Percentiles rank a stretch among this genome's conserved stretches.
phyloP scores from a whole-genome alignment of 2,888 invertebrate species.

The Tuta absoluta region DNA sequence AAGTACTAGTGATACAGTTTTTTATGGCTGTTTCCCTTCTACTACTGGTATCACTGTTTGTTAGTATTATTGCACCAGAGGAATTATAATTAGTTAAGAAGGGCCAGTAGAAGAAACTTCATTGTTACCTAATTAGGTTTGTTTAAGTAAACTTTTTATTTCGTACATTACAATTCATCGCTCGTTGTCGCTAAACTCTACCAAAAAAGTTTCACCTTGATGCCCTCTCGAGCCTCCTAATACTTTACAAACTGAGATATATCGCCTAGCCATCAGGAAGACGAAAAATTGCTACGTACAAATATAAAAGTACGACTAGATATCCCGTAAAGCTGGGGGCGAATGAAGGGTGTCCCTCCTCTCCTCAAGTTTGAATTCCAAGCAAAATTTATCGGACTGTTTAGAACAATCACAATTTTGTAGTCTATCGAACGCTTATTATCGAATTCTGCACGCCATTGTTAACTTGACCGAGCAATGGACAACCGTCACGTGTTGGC shows the following conservation, averaged over 20 bases:
- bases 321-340: constrained; percentile 7
- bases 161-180: neutral
- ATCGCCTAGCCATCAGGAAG: constrained; percentile 14
- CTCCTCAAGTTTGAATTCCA: neutral
- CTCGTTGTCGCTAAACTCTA: constrained; percentile 3
- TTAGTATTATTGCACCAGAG: too few species aligned
- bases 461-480: constrained; percentile 5
- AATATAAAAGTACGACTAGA: constrained; percentile 2
- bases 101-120: too few species aligned
- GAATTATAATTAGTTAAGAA: too few species aligned
- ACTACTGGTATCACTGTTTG: too few species aligned
- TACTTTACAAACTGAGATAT: constrained; percentile 10
- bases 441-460: neutral
- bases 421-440: constrained; percentile 7
- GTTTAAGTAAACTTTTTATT: neutral
- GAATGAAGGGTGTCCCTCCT: constrained; percentile 11
- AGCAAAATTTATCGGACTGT: neutral
- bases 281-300: constrained; percentile 13
- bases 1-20: too few species aligned
- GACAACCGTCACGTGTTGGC: neutral
- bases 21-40: too few species aligned
- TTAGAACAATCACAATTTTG: constrained; percentile 6
- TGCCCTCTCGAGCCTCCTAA: neutral
- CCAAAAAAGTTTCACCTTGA: constrained; percentile 6
- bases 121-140: too few species aligned